phyloP scores from a whole-genome alignment of 30 jellyfish, hydroid and myxozoan genomes.

The Clytia hemisphaerica region DNA sequence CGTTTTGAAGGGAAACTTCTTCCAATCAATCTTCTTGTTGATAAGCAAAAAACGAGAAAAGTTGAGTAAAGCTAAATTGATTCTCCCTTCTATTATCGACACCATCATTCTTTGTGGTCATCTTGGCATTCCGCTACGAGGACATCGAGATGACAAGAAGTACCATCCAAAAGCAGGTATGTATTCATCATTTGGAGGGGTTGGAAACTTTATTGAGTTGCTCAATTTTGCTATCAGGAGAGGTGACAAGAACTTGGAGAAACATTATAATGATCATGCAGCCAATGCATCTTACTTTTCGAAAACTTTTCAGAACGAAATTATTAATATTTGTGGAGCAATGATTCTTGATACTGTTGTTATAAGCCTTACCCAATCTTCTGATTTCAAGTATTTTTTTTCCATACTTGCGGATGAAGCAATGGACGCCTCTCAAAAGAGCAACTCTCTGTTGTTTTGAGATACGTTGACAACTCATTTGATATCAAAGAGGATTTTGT shows the following conservation, averaged over 20 bases:
- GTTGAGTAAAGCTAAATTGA: no score
- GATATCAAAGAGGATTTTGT: constrained; percentile 45
- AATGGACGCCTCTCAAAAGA: constrained; percentile 33
- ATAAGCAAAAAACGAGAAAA: no score
- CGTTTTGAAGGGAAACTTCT: no score
- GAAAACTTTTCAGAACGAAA: constrained; percentile 56
- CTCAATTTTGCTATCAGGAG: constrained; percentile 19
- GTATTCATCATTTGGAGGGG: constrained; percentile 11
- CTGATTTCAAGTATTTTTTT: constrained; percentile 11
- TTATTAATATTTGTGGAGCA: constrained; percentile 44
- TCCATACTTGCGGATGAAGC: no score
- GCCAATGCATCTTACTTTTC: constrained; percentile 41
- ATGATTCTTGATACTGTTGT: constrained; percentile 5
- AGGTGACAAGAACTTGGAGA: constrained; percentile 14
- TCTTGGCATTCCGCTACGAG: no score
- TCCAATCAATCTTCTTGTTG: no score
- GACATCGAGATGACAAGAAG: no score
- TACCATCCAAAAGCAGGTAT: no score
- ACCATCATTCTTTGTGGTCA: no score
- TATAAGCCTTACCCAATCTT: constrained; percentile 1
- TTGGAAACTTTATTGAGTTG: constrained; percentile 29
- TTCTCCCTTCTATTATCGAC: no score
- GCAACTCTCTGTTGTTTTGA: constrained; percentile 27
- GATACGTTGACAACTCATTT: constrained; percentile 11
- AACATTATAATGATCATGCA: constrained; percentile 17